Base-by-base conservation (phyloP, 1,140 invertebrate genomes). In the Coenobita brevimanus region DNA sequence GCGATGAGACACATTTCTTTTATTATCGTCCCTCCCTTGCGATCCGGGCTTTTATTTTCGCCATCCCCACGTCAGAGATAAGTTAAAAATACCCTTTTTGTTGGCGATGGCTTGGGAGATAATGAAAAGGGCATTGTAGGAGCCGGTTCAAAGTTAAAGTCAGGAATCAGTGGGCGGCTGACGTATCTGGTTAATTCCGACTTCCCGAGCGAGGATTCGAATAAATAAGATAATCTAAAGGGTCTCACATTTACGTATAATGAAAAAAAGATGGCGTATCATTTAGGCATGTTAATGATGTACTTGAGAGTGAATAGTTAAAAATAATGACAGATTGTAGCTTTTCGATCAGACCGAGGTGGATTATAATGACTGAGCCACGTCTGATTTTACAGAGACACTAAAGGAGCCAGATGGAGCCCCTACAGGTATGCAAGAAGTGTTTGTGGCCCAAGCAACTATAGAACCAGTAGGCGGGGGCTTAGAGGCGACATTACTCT, bases 371-470 rank as follows among this genome's bases (percentile, higher is more conserved):
- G 71, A 36, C 38, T 43, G 43, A 46, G 27, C 36, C 78, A 36
- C 43, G 41, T 67, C 64, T 87, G 76, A 87, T 87, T 87, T 87
- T 80, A 38, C 50, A 79, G 75, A 79, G 50, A 69, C 76, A 79
- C 50, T 69, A 64, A 87, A 64, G 64, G 27, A 54, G 76, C 73
- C 60, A 79, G 83, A 83, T 84, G 88, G 54, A 83, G 36, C 82
- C 73, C 73, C 62, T 83, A 85, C 82, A 89, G 81, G 88, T 89
- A 89, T 78, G 88, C 88, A 89, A 89, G 64, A 46, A 79, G 3
- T 71, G 36, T 33, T n/a, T n/a, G 27, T 30, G 41, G 57, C 46
- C 46, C 50, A 60, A 50, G 36, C 73, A 30, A 82, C 36, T 64
- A 60, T 62, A 57, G 62, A n/a, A 54, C 57, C 64, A 79, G 46